Evolutionary conservation across 2,113 vertebrate genomes (phyloP), one percentile per base, ranked within the genome.

Genomic region (Caretta caretta): DNA sequence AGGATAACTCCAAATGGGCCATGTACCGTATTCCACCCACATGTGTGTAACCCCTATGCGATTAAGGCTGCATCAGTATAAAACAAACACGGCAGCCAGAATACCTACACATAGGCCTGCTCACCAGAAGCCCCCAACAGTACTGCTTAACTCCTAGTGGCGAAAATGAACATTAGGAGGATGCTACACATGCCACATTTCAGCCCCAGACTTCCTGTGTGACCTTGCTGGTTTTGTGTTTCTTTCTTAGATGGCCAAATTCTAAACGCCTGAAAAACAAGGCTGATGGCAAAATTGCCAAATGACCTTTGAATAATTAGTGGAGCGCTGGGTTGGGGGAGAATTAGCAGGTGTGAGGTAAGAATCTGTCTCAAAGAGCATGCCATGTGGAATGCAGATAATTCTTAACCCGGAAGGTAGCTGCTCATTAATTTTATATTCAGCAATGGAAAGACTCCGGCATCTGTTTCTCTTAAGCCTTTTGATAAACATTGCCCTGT

Each of bases 1-100:
- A 96, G 93, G 93, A 51, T 5, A 83, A 82, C 88, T 95, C 96
- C 96, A 94, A 89, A 96, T 93, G 84, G 96, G 88, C 95, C 95
- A 14, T 16, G 96, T 93, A 46, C 88, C 12, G 35, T 49, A 38
- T 88, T 91, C 90, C 88, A 90, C 90, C 96, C 94, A 54, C 90
- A 84, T 90, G 78, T 88, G 86, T 91, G 93, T 90, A 86, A 75
- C 49, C 83, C 94, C 83, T 83, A 10, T 16, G 93, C 0, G 42
- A 83, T 89, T 87, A 48, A 87, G 88, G 82, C n/a, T 22, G 91
- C 92, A 65, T 91, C 91, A 3, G 29, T 0, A 0, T 83, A 54
- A 80, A 72, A 80, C 87, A 59, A 80, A 65, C 76, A 2, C 6
- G 1, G 35, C 17, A 19, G 8, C 8, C 75, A 27, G 11, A 24